Evolutionary conservation across 2,888 invertebrate species (phyloP), one percentile per base, ranked within the genome.

Genomic region (Eumerus sabulonum): DNA sequence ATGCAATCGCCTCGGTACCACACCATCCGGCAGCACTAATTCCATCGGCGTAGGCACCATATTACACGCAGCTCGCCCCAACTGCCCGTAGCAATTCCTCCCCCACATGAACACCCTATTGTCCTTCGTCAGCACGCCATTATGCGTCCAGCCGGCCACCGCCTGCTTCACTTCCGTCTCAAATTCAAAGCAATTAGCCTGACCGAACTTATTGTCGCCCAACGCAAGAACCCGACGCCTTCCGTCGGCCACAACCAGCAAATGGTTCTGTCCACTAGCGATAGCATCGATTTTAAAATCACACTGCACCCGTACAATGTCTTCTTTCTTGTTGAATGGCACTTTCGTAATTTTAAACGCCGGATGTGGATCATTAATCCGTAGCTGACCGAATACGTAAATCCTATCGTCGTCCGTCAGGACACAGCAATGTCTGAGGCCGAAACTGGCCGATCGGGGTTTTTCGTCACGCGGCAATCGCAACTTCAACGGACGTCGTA

Each of bases 171-270:
- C 90, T 73, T 90, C 87, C 73, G 91, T 90, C 81, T 91, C 91
- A 51, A 90, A 89, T 17, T 86, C 90, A 86, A 88, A 86, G 44
- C 84, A 87, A 85, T 92, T 90, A 82, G 91, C 90, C 84, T 97
- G 96, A 0, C 96, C 94, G 87, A 93, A 93, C 87, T 93, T 95
- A 85, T 96, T 96, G 84, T 95, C 94, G 19, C 97, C 97, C 92
- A 95, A 12, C 90, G 93, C 90, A 90, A 94, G 72, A 93, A 90
- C 66, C 90, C 92, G 83, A 35, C 81, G 83, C 38, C 74, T 50
- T 4, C 83, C 81, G 0, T 74, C 62, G 1, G 83, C 83, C 27
- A 84, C 82, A 38, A 83, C 82, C 66, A 89, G 81, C 70, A 89
- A 93, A 86, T 96, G 95, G 85, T 95, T 93, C 88, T 96, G 95